A percentile compares a stretch with the other conserved stretches of the same genome.
These are phyloP conservation scores for Australoheros scitulus DNA, from an alignment of 2,113 vertebrate genomes.

Conservation along the genomic window DNA sequence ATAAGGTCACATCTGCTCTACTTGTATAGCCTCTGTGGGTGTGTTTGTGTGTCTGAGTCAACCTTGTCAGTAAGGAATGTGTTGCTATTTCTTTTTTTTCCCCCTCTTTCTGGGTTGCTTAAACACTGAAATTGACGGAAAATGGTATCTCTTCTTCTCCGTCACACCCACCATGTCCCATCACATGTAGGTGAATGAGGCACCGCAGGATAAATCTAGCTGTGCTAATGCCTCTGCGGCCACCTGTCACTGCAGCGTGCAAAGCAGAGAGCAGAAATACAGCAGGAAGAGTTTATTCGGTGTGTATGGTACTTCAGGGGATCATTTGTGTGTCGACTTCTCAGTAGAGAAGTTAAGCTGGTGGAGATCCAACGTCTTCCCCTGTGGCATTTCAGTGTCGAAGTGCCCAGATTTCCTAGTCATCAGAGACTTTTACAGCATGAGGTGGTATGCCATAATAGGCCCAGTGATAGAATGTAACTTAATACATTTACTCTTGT, in stretches of 20 bases:
- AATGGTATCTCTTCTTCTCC: background rate
- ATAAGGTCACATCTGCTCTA: conserved; percentile 16
- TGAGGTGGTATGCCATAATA: background rate
- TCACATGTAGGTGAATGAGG: conserved; percentile 26
- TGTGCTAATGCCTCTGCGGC: conserved; percentile 25
- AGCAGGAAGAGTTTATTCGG: background rate
- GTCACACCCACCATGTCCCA: background rate
- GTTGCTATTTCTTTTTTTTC: background rate
- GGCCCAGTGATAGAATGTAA: background rate
- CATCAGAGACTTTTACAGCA: background rate
- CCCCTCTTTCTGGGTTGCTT: background rate
- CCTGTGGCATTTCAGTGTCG: background rate
- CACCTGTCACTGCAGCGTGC: conserved; percentile 62
- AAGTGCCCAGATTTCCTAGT: background rate
- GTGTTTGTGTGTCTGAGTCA: conserved; percentile 17
- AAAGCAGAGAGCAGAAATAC: background rate
- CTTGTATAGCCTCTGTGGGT: background rate
- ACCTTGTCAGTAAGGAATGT: conserved; percentile 27
- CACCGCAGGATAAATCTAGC: conserved; percentile 10
- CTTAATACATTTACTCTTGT: background rate
- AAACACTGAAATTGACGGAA: conserved; percentile 6
- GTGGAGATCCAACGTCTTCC: background rate
- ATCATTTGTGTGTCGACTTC: background rate
- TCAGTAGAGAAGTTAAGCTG: background rate
- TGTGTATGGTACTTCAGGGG: background rate